phyloP scores from a whole-genome alignment of 2,113 vertebrate genomes.

The Chelonoidis abingdonii region DNA sequence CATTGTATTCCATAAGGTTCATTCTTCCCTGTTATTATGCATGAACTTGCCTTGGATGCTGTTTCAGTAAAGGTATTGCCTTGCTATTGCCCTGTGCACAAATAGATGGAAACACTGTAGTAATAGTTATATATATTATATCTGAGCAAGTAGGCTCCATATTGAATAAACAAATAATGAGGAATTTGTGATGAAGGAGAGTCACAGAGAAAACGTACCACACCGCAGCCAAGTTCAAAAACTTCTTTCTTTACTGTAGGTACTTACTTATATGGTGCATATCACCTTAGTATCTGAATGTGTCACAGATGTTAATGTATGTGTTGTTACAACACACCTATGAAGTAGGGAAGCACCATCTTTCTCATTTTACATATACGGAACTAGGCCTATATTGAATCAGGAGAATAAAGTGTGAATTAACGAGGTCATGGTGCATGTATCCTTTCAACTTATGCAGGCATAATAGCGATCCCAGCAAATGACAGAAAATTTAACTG shows the following conservation, averaged over 20 bases:
- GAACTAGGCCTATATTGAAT: neutral
- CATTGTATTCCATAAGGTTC: neutral
- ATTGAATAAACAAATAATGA: neutral
- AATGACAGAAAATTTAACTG: conserved; percentile 36
- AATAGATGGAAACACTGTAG: neutral
- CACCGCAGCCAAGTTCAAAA: neutral
- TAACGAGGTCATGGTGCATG: conserved; percentile 29
- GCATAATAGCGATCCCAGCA: conserved; percentile 44
- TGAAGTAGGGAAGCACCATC: neutral
- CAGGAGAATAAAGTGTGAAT: neutral
- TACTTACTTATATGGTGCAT: neutral
- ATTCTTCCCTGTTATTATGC: neutral
- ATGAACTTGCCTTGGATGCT: neutral
- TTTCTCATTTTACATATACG: neutral
- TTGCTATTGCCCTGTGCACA: neutral
- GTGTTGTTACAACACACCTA: neutral
- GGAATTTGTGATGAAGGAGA: neutral
- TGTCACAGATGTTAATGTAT: neutral
- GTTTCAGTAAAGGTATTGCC: neutral
- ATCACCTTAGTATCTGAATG: neutral
- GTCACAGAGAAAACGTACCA: neutral
- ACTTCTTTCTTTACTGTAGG: neutral
- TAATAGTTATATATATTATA: neutral
- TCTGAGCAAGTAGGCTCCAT: neutral
- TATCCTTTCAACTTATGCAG: conserved; percentile 2